Base-by-base conservation (phyloP, 2,888 invertebrate species). In the Cistogaster globosa region DNA sequence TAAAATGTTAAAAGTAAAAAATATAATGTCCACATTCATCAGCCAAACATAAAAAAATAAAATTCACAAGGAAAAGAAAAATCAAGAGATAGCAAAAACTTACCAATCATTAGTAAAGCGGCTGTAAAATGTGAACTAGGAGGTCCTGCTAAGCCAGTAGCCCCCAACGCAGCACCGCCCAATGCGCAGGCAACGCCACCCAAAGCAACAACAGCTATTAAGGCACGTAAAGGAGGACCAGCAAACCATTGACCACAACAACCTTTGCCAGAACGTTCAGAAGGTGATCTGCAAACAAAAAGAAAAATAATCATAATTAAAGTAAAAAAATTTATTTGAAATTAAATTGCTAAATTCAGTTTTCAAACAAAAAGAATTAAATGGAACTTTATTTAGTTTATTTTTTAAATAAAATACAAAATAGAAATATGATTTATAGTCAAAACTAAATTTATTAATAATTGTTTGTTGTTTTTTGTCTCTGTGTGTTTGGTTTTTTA, bases 241-340 rank as follows among this genome's bases (percentile, higher is more conserved):
- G 93, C 92, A 87, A 93, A 93, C 93, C 93, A 93, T 88, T 92
- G 92, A 83, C 93, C 92, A 83, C 93, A 93, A 85, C 93, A 93
- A 79, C 92, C 93, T 88, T 93, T 93, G 76, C 93, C 92, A 84
- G 92, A 92, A 84, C 93, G 91, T 90, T 93, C 93, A 81, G 93
- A 93, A 87, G 93, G 92, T 86, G 93, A 92, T 89, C 93, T 93
- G 87, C 42, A 89, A 89, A 38, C 11, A 36, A 38, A 20, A 5
- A 38, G 79, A 20, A 26, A 14, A 1, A 42, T 12, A 32, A 53
- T 26, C 1, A 12, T 48, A 20, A 67, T 12, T 65, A 11, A 48
- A 51, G 18, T 58, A 5, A 48, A 55, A n/a, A 36, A 71, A 82
- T 77, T 71, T 53, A 71, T 63, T 7, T 65, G 12, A 42, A 12